Percentiles rank a stretch among this genome's conserved stretches.
Evolutionary conservation across 23 tunicate genomes (phyloP).

Genomic region (Clavelina lepadiformis): DNA sequence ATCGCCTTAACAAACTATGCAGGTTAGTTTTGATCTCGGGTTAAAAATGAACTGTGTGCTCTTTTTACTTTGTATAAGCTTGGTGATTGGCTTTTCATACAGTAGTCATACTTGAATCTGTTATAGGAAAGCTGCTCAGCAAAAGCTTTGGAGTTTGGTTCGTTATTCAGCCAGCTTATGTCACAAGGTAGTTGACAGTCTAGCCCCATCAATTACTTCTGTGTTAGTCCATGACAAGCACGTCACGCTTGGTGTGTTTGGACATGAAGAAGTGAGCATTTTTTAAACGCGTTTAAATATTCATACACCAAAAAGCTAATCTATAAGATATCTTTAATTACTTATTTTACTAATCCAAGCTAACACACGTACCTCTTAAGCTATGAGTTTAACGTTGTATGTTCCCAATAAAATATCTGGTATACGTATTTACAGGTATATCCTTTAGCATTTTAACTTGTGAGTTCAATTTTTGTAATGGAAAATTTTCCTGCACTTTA

Average conservation of each 20-base stretch:
- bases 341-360: too few species aligned
- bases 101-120: background rate
- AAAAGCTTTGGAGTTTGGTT: slow-evolving; percentile 84
- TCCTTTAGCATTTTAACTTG: too few species aligned
- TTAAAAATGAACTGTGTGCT: background rate
- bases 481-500: background rate
- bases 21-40: slow-evolving; percentile 41
- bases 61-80: background rate
- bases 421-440: too few species aligned
- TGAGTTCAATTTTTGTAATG: too few species aligned
- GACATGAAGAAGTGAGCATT: slow-evolving; percentile 73
- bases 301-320: too few species aligned
- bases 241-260: slow-evolving; percentile 83
- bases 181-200: slow-evolving; percentile 84
- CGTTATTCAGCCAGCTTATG: slow-evolving; percentile 80
- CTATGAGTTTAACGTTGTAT: too few species aligned
- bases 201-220: slow-evolving; percentile 90
- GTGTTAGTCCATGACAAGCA: slow-evolving; percentile 79
- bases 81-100: background rate
- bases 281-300: too few species aligned
- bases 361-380: too few species aligned
- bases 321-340: too few species aligned
- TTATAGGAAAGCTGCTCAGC: slow-evolving; percentile 59
- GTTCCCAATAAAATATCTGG: too few species aligned
- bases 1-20: slow-evolving; percentile 44